Conservation (phyloP, 2,797 vertebrate species). For the Squalus acanthias region DNA sequence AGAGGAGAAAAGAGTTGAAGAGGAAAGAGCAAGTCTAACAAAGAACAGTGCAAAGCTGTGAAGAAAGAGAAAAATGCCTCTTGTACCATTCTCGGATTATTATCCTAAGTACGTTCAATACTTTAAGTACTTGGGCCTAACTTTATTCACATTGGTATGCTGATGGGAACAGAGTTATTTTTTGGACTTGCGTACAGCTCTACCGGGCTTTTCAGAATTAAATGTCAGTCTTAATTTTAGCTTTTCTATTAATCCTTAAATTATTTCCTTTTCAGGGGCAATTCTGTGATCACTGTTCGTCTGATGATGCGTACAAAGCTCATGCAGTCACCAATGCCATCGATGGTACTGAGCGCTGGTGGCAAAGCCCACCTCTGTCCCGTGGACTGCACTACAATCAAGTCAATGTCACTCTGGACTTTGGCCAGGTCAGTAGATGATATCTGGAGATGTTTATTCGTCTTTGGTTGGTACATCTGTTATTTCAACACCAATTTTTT, state of each 20-base stretch:
- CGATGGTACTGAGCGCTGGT: constrained; percentile 87
- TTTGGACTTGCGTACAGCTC: background rate
- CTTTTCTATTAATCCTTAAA: background rate
- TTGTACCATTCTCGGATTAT: background rate
- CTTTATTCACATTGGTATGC: background rate
- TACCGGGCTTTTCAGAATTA: background rate
- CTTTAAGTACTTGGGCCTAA: background rate
- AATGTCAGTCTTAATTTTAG: background rate
- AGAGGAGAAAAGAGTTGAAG: background rate
- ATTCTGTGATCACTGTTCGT: constrained; percentile 80
- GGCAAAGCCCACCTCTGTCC: constrained; percentile 93
- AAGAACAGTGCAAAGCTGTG: background rate
- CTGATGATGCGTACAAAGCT: constrained; percentile 71
- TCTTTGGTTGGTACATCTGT: background rate
- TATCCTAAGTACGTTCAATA: background rate
- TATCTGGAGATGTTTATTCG: background rate
- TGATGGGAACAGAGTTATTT: background rate
- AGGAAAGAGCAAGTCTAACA: background rate
- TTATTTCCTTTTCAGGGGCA: constrained; percentile 68
- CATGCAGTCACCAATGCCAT: constrained; percentile 74
- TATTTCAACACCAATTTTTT: background rate
- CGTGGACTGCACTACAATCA: constrained; percentile 70
- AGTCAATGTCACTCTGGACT: constrained; percentile 84
- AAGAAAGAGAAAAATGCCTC: background rate
- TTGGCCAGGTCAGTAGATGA: constrained; percentile 78